Base-by-base conservation (phyloP, 2,113 vertebrate species). In the Clarias magur region DNA sequence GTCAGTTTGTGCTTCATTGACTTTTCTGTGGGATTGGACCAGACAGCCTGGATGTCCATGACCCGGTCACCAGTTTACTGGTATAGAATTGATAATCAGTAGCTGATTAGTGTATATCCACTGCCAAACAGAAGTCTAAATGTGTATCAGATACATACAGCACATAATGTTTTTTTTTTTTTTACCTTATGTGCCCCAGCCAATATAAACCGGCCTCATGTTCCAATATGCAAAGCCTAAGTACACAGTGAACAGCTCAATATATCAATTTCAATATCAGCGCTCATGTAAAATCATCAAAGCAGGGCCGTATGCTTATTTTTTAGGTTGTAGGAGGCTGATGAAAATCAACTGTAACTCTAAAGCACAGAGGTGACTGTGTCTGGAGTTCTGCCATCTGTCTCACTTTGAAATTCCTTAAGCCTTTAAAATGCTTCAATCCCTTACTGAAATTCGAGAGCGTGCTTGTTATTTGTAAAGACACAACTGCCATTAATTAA, bases 251-350 rank as follows among this genome's bases (percentile, higher is more conserved):
- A 59, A 34, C 7, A 11, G 27, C 53, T 57, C n/a, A 2, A 3
- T 16, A 38, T 0, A 53, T 30, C 73, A 12, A 56, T 79, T 84
- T 34, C 81, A 62, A 65, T 27, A 30, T 56, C 25, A 57, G 3
- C 3, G 57, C 42, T 89, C 27, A 21, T 57, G 85, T 16, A 89
- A 84, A 86, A 70, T 68, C n/a, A 21, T 25, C 34, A 62, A 56
- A 57, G 75, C 42, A n/a, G 23, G 54, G 68, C 7, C 16, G 0
- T 3, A 34, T 70, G 57, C 86, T 75, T 83, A 30, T 10, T 34
- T 42, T 53, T 60, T 57, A 75, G 34, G 19, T 16, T 25, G 19
- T 15, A 70, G 13, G 38, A 48, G 11, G 13, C 13, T 25, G 19
- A 48, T 7, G 1, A 10, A 75, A 75, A 25, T 25, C 23, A 53